Base-by-base conservation (phyloP, 2,797 vertebrate genomes). In the Hipposideros larvatus region DNA sequence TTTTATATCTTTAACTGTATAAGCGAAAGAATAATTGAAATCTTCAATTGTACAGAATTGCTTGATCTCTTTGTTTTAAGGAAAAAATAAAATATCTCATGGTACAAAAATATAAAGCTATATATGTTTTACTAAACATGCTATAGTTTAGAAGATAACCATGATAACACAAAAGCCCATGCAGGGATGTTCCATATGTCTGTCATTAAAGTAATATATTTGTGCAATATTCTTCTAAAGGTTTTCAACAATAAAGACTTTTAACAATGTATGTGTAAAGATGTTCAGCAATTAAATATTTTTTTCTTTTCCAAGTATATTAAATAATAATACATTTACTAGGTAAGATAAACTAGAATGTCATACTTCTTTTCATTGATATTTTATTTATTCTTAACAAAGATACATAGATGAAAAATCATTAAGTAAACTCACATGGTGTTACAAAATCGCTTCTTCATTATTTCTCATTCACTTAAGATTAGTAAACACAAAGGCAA, bases 311-410 rank as follows among this genome's bases (percentile, higher is more conserved):
- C 19, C 15, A 1, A 46, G 2, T 43, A 73, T 68, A 61, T 41
- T 74, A 74, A 87, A 59, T 71, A 34, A 83, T 74, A 46, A 65
- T 68, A 41, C 57, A 31, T 85, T 34, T 51, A 57, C 26, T 80
- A 78, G 68, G 21, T 68, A 90, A 88, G 85, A 46, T 28, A 16
- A n/a, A 46, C 5, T 87, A 46, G n/a, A 80, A 65, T 48, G 4
- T 34, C 18, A 16, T 86, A 37, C 22, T 63, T 88, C 7, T 91
- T 37, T 61, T 89, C 2, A 24, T 8, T 94, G 18, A 31, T 46
- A 71, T 77, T 68, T 59, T 73, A 65, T 91, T 74, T 84, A 43
- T 85, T 68, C 37, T 86, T 91, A 78, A 91, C 9, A 7, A 86
- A 92, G 7, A 94, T 68, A 79, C 83, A 73, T 75, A 77, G 4